Evolutionary conservation across 1,140 invertebrate genomes (phyloP), one percentile per base, ranked within the genome.

Genomic region (Leguminivora glycinivorella): DNA sequence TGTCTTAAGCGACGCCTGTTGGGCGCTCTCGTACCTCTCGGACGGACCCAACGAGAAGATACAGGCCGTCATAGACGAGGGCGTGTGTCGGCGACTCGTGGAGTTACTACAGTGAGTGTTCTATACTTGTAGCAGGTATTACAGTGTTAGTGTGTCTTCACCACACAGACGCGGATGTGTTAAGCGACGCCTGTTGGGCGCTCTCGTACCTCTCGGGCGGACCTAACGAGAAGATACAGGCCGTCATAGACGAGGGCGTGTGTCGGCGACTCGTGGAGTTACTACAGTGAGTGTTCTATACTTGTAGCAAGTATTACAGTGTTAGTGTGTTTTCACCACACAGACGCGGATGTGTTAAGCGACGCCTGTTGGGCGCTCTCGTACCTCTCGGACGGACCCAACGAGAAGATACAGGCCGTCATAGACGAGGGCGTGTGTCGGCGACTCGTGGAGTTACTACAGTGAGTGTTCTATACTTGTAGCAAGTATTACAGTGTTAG

Each of bases 11-110:
- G 98, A 99, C 93, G 95, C 98, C 5, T 99, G 98, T 89, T 99
- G 98, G 98, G 97, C 98, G 19, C 93, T 98, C 19, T 94, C 97
- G 43, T 99, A 99, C 87, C 90, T 99, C 31, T 98, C 96, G 9
- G 98, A 99, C 92, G 98, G 98, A 56, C 97, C 98, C 31, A 99
- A 99, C 92, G 98, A 99, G 76, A 99, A 99, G 92, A 99, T 99
- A 79, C 98, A 99, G 92, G 96, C 97, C 69, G 98, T 99, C 40
- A 98, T 99, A 74, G 97, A 99, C 92, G 96, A 98, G 56, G 98
- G 98, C 2, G 98, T 99, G 40, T 99, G 97, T 85, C 93, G 97
- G 74, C 94, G 98, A 81, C 94, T 99, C 31, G 98, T 99, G 1
- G 98, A 99, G 93, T 92, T 99, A 47, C 93, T 99, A 40, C 38